A percentile compares a stretch with the other conserved stretches of the same genome.
phyloP scores from a whole-genome alignment of 2,797 vertebrate genomes.

The Myioborus melanocephalus region DNA sequence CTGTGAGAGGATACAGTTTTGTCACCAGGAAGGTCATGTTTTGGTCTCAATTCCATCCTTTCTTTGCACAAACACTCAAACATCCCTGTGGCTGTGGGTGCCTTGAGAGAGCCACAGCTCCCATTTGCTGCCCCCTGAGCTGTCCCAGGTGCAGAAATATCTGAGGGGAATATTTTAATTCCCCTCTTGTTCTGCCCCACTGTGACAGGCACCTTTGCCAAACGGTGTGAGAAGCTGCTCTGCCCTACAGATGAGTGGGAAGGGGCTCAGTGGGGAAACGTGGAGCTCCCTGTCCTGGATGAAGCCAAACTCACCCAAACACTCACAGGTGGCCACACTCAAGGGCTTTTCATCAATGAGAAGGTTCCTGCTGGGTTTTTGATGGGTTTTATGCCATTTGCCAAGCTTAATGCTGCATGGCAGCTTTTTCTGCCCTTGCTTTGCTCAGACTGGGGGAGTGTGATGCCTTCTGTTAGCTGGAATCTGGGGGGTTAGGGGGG shows the following conservation, averaged over 20 bases:
- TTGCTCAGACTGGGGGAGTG: neutral
- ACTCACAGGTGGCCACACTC: fast-evolving
- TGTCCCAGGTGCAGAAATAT: neutral
- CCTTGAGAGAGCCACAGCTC: neutral
- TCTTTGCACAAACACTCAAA: neutral
- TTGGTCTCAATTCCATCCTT: neutral
- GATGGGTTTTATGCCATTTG: neutral
- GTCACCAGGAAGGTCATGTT: neutral
- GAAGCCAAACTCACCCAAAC: neutral
- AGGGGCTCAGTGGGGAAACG: neutral
- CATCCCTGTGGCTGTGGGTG: fast-evolving
- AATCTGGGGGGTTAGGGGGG: fast-evolving
- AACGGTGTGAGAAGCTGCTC: neutral
- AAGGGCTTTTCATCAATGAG: neutral
- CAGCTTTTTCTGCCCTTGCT: neutral
- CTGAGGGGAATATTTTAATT: neutral
- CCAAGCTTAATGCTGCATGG: neutral
- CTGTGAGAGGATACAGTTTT: neutral
- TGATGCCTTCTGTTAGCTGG: neutral
- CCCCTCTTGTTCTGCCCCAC: neutral
- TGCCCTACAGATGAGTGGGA: neutral
- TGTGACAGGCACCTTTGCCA: neutral
- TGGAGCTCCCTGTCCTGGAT: neutral
- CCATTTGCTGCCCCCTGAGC: neutral
- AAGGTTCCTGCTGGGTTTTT: neutral